Evolutionary conservation across 1,140 invertebrate genomes (phyloP).

Genomic region (Asobara japonica): DNA sequence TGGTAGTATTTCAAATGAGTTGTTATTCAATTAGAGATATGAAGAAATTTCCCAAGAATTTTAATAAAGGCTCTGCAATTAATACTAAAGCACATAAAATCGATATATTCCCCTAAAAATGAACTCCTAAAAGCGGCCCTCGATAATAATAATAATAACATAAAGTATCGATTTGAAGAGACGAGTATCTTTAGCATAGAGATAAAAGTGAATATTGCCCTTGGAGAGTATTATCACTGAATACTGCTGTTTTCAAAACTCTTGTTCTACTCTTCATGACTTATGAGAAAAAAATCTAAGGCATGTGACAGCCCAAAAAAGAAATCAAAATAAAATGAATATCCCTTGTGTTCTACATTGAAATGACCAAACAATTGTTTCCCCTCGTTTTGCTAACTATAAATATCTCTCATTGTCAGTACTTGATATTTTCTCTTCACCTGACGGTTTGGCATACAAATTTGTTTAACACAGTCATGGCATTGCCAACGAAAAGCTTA

Average conservation of each 20-base stretch:
- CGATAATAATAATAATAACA: too few relatives aligned
- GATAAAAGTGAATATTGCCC: not conserved
- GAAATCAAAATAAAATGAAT: not conserved
- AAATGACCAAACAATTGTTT: not conserved
- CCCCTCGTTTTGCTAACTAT: not conserved
- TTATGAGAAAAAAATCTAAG: too few relatives aligned
- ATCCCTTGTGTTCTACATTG: not conserved
- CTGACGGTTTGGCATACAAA: not conserved
- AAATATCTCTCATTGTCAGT: not conserved
- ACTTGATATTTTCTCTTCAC: not conserved
- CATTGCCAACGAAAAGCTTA: conserved; percentile 5
- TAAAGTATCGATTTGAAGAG: not conserved
- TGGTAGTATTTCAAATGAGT: not conserved
- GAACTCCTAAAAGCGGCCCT: not conserved
- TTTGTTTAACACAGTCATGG: conserved; percentile 7
- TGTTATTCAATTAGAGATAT: not conserved
- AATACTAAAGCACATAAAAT: not conserved
- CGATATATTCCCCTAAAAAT: not conserved
- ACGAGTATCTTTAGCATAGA: not conserved
- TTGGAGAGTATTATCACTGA: not conserved
- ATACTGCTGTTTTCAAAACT: not conserved
- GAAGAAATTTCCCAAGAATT: not conserved
- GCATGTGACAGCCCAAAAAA: not conserved
- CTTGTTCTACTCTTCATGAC: too few relatives aligned
- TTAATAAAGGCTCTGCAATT: not conserved